Evolutionary conservation across 2,113 vertebrate species (phyloP), one percentile per base, ranked within the genome.

Genomic region (Rhinichthys klamathensis): DNA sequence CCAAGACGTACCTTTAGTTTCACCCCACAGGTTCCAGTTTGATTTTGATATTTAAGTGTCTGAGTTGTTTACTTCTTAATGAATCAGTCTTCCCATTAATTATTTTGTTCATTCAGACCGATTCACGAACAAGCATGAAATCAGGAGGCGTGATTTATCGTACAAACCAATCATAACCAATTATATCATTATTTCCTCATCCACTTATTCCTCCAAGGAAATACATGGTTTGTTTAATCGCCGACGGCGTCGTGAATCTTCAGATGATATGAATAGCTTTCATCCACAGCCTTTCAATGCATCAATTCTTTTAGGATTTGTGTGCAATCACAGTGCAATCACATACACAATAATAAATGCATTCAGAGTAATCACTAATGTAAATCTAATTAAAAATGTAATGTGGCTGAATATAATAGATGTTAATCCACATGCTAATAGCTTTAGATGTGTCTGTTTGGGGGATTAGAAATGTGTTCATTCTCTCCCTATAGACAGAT

Each of bases 351-450:
- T 54, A 54, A 76, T 74, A 30, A 65, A 86, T 70, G 67, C 67
- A 10, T 41, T 41, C 41, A 41, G 67, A 80, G 51, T 27, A 72
- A 61, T 73, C 54, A 63, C 54, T 41, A 80, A 49, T 74, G 46
- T 65, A 85, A 25, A 79, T 79, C 9, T 60, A n/a, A 35, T 82
- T 69, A 54, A 54, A 82, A 54, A 35, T 54, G 75, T n/a, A 70
- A 87, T 72, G 27, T 13, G 23, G 5, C 27, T 83, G 8, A 6
- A 83, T 73, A 82, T 82, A 51, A n/a, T 51, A 83, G 41, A 44
- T 60, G 58, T 70, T 79, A 58, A 83, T 84, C 41, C 49, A 9
- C 25, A 83, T 78, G 80, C 54, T 54, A 38, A 65, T 16, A 44
- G n/a, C 25, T n/a, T 32, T 41, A 18, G 41, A 49, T 69, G 41